Conservation (phyloP, 2,113 vertebrate genomes). For the Pelodiscus sinensis region DNA sequence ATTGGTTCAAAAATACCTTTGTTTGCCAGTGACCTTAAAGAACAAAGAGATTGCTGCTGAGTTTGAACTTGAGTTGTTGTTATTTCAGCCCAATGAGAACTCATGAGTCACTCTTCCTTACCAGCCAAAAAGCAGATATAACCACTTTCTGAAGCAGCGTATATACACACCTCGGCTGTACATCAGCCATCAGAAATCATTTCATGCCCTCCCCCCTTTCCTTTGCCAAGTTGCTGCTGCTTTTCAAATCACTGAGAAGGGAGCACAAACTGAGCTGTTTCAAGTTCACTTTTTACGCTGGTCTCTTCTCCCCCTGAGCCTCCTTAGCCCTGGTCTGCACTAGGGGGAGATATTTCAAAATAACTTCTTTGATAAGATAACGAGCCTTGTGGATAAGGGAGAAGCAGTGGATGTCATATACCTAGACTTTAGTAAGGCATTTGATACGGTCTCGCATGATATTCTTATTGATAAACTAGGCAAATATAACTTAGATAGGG, state of each 20-base stretch:
- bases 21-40: neutral
- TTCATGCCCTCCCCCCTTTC: slow-evolving; percentile 23
- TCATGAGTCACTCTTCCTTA: neutral
- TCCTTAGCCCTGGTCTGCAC: too few species aligned
- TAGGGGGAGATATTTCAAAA: too few species aligned
- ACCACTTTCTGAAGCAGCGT: neutral
- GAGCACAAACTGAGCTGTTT: slow-evolving; percentile 47
- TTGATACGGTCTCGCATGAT: too few species aligned
- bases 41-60: neutral
- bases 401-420: too few species aligned
- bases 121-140: neutral
- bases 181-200: slow-evolving; percentile 25
- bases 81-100: neutral
- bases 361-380: too few species aligned
- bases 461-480: too few species aligned
- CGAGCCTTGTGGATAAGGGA: too few species aligned
- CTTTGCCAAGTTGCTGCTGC: slow-evolving; percentile 50
- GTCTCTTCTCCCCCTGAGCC: slow-evolving; percentile 53
- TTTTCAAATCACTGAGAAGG: slow-evolving; percentile 65
- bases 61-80: neutral
- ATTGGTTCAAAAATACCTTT: neutral
- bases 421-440: too few species aligned
- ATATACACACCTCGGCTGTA: neutral
- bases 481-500: too few species aligned
- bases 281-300: slow-evolving; percentile 62